A percentile compares a stretch with the other conserved stretches of the same genome.
Evolutionary conservation across 1,140 invertebrate genomes (phyloP).

Genomic region (Lepidostoma basale): DNA sequence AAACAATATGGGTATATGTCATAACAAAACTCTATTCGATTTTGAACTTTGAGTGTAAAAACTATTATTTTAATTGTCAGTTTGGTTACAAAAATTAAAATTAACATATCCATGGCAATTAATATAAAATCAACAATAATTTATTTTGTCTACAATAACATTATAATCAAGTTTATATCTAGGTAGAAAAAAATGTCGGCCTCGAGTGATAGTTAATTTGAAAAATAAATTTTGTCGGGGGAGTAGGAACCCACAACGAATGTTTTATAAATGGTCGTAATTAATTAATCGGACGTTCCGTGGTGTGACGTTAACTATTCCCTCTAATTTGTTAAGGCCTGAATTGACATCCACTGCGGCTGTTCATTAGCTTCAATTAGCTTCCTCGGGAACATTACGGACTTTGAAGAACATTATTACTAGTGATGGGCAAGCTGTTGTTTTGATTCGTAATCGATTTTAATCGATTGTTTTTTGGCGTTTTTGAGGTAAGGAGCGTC

Average conservation of each 20-base stretch:
- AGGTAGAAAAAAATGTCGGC: no score
- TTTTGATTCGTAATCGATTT: no score
- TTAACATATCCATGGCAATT: neutral
- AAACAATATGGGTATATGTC: no score
- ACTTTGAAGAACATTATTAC: neutral
- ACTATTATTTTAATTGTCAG: no score
- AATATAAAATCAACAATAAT: neutral
- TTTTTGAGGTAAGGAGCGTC: no score
- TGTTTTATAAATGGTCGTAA: neutral
- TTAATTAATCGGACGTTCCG: conserved; percentile 3
- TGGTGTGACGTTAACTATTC: conserved; percentile 1
- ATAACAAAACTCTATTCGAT: no score
- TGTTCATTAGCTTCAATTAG: conserved; percentile 6
- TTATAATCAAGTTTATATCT: no score
- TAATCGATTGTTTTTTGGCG: no score
- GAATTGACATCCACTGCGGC: conserved; percentile 3
- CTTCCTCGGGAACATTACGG: neutral
- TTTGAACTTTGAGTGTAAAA: no score
- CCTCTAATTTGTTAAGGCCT: neutral
- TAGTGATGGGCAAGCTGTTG: no score
- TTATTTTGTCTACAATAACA: neutral
- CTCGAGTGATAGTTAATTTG: no score
- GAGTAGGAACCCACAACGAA: neutral
- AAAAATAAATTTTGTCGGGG: no score
- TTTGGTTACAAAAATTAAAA: neutral